Evolutionary conservation across 2,797 vertebrate species (phyloP).

Genomic region (Percopsis omiscomaycus): DNA sequence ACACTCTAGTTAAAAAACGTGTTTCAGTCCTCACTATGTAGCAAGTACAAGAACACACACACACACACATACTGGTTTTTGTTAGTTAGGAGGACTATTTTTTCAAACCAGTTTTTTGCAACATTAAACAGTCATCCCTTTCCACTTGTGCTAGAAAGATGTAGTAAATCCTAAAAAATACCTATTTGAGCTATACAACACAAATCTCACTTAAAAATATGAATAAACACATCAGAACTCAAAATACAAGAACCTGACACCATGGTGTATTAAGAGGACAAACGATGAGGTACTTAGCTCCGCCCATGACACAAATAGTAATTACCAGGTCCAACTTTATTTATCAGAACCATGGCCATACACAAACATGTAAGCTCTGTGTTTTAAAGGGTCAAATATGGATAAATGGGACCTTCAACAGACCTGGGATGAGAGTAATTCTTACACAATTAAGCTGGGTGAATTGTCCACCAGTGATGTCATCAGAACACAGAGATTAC

Average conservation of each 20-base stretch:
- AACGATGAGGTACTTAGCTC: neutral
- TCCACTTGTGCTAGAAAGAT: constrained; percentile 1
- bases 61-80: neutral
- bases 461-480: too few relatives aligned
- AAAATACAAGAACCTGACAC: constrained; percentile 4
- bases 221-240: constrained; percentile 9
- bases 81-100: neutral
- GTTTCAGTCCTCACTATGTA: too few relatives aligned
- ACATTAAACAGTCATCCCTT: constrained; percentile 2
- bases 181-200: neutral
- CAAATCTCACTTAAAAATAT: constrained; percentile 6
- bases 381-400: neutral
- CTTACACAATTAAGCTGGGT: neutral
- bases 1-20: too few relatives aligned
- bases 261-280: neutral
- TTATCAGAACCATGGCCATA: neutral
- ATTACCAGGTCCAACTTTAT: neutral
- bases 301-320: constrained; percentile 10
- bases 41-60: too few relatives aligned
- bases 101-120: constrained; percentile 2
- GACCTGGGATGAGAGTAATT: too few relatives aligned
- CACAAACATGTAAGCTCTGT: neutral
- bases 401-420: neutral
- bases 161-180: constrained; percentile 1
- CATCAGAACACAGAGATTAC: too few relatives aligned